Percentiles rank a stretch among this genome's conserved stretches.
These are phyloP conservation scores for Microplitis manilae DNA, from an alignment of 2,888 invertebrate species.

Conservation along the genomic window DNA sequence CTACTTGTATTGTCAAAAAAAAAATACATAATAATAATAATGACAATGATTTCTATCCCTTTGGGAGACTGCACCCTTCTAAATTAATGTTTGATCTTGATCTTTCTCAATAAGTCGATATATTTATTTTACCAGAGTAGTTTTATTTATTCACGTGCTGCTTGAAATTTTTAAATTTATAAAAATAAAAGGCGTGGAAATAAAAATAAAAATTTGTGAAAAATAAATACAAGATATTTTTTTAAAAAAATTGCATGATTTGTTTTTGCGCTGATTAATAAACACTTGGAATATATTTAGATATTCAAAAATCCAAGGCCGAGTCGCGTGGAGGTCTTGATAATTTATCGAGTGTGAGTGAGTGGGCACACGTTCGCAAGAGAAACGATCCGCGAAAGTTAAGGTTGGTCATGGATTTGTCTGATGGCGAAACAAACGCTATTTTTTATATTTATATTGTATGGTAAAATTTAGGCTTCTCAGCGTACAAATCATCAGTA, in stretches of 20 bases:
- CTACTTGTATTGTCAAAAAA: neutral
- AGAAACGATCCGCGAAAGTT: conserved; percentile 38
- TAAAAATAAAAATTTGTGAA: neutral
- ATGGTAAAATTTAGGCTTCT: neutral
- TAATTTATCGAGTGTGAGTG: conserved; percentile 43
- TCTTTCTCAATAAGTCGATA: neutral
- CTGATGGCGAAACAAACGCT: conserved; percentile 11
- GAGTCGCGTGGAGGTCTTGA: conserved; percentile 31
- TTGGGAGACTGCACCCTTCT: neutral
- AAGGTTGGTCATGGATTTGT: conserved; percentile 36
- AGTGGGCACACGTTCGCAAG: conserved; percentile 32
- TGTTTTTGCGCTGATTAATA: neutral
- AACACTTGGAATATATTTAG: conserved; percentile 29
- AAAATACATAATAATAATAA: neutral
- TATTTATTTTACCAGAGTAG: neutral
- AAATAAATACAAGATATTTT: neutral
- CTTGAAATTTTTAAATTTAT: neutral
- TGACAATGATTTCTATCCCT: neutral
- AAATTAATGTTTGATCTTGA: neutral
- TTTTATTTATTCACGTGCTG: neutral
- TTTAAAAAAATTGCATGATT: neutral
- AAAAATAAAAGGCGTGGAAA: neutral
- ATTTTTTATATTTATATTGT: conserved; percentile 15
- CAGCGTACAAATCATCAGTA: neutral
- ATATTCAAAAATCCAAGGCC: conserved; percentile 28